A percentile compares a stretch with the other conserved stretches of the same genome.
Evolutionary conservation across 2,888 invertebrate genomes (phyloP).

Genomic region (Machimus rusticus): DNA sequence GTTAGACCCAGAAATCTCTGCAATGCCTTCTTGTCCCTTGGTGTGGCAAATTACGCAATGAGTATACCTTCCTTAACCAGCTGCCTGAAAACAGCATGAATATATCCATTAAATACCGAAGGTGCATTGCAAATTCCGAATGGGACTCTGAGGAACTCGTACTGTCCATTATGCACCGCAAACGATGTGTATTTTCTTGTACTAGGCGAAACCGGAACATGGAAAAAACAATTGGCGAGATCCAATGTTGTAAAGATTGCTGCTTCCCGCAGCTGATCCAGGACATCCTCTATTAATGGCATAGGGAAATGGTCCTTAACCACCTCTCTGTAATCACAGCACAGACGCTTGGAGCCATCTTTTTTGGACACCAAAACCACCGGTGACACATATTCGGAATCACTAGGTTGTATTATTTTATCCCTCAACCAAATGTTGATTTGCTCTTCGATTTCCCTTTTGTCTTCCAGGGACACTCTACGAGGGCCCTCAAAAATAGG

Average conservation of each 20-base stretch:
- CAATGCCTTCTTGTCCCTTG: no score
- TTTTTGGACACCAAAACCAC: constrained; percentile 49
- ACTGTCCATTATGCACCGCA: constrained; percentile 44
- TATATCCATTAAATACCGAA: no score
- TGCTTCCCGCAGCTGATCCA: constrained; percentile 50
- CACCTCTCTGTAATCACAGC: constrained; percentile 15
- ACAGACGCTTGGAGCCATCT: constrained; percentile 45
- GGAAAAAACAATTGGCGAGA: constrained; percentile 43
- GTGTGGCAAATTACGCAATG: no score
- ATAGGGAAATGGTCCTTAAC: constrained; percentile 49
- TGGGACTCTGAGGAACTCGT: constrained; percentile 56
- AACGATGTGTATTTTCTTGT: constrained; percentile 43
- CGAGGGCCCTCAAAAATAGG: constrained; percentile 51
- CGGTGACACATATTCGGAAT: constrained; percentile 48
- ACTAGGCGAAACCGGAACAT: constrained; percentile 38
- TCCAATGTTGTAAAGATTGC: constrained; percentile 45
- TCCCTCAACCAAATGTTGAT: neutral
- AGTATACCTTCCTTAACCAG: no score
- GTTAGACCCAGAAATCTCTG: no score
- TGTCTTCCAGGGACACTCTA: constrained; percentile 47
- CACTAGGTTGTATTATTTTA: constrained; percentile 11
- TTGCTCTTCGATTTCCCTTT: constrained; percentile 12
- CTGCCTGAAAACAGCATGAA: no score
- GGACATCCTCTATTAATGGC: constrained; percentile 51
- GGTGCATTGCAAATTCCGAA: constrained; percentile 51